These are phyloP conservation scores for Acanthurus lineatus DNA, from an alignment of 2,797 vertebrate genomes.

Conservation along the genomic window DNA sequence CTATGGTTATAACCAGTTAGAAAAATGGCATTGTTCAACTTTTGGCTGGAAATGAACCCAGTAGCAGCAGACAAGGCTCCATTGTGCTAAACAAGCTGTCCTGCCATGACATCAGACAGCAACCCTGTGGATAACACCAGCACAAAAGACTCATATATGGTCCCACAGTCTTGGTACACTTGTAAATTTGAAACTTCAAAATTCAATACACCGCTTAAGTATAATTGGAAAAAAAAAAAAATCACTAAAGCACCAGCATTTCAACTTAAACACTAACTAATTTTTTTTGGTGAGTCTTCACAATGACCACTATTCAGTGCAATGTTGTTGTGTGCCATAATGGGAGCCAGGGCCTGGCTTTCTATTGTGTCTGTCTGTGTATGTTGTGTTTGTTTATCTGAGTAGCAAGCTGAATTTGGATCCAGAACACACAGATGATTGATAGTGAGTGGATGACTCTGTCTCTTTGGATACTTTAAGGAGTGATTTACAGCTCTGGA, in stretches of 20 bases:
- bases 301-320: conserved; percentile 80
- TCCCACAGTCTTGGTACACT: not conserved
- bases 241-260: conserved; percentile 1
- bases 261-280: conserved; percentile 21
- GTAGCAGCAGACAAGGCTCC: conserved; percentile 69
- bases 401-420: conserved; percentile 59
- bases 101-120: conserved; percentile 76
- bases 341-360: conserved; percentile 76
- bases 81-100: conserved; percentile 66
- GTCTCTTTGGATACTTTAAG: conserved; percentile 50
- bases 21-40: conserved; percentile 49
- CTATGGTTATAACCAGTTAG: conserved; percentile 13
- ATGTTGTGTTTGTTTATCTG: conserved; percentile 65
- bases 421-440: conserved; percentile 70
- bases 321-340: conserved; percentile 72
- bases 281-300: conserved; percentile 58
- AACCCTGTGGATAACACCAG: conserved; percentile 31
- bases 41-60: conserved; percentile 63
- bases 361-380: conserved; percentile 77
- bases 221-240: conserved; percentile 10
- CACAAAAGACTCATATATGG: conserved; percentile 6
- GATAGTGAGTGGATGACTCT: conserved; percentile 63
- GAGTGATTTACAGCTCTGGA: conserved; percentile 38
- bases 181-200: not conserved
- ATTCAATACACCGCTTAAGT: not conserved